A percentile compares a stretch with the other conserved stretches of the same genome.
phyloP scores from a whole-genome alignment of 2,888 invertebrate genomes.

The Sminthurides aquaticus region DNA sequence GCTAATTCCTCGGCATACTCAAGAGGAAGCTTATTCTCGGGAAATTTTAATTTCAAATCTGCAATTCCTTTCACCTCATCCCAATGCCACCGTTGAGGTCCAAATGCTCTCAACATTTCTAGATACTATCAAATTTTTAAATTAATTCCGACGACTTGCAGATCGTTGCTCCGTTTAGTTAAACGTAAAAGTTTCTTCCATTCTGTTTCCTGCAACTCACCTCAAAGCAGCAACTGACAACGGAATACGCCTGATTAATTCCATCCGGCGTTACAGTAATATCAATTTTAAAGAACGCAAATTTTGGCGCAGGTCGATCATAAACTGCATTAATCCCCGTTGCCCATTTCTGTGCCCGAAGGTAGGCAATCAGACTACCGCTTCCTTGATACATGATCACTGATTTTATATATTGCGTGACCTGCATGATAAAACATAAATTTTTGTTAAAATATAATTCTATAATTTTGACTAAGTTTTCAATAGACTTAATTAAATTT shows the following conservation, averaged over 20 bases:
- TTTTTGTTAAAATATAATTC: neutral
- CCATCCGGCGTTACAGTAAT: constrained; percentile 89
- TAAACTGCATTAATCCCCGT: constrained; percentile 77
- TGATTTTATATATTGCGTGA: constrained; percentile 81
- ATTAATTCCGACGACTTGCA: too few species aligned
- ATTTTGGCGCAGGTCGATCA: constrained; percentile 70
- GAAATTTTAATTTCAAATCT: constrained; percentile 63
- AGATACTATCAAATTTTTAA: too few species aligned
- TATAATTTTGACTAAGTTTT: neutral
- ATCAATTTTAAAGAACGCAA: constrained; percentile 75
- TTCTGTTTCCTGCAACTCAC: too few species aligned
- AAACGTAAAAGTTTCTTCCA: too few species aligned
- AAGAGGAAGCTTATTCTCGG: too few species aligned
- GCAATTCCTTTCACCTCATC: constrained; percentile 77
- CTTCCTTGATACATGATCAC: constrained; percentile 91
- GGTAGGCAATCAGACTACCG: constrained; percentile 79
- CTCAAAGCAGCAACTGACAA: constrained; percentile 15
- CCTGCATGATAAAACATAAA: constrained; percentile 53
- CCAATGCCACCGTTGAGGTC: constrained; percentile 81
- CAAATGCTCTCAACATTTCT: constrained; percentile 63
- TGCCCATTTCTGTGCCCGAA: constrained; percentile 83
- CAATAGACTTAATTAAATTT: too few species aligned
- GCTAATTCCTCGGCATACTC: too few species aligned
- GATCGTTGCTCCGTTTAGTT: too few species aligned
- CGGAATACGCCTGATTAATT: constrained; percentile 56